Conservation (phyloP, 2,113 vertebrate species). For the Campylorhamphus procurvoides region DNA sequence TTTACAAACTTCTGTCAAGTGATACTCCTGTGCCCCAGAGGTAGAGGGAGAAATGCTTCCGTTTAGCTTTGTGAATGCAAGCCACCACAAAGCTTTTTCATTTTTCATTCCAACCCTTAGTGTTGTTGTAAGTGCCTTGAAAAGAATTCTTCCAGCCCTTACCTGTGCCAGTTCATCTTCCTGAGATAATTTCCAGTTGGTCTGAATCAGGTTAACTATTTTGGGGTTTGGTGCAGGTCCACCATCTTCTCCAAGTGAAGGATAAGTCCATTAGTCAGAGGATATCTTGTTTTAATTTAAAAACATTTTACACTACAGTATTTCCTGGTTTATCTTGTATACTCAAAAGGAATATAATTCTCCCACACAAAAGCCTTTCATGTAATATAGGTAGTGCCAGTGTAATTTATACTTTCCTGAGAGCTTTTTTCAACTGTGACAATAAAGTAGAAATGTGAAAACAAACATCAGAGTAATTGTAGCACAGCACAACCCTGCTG, state of each 20-base stretch:
- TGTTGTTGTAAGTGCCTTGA: neutral
- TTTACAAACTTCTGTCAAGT: neutral
- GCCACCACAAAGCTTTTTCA: neutral
- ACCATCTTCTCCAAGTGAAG: neutral
- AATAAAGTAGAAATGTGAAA: conserved; percentile 9
- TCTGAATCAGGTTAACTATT: neutral
- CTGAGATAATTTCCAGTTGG: neutral
- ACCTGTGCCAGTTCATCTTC: neutral
- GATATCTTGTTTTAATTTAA: neutral
- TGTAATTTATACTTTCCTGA: neutral
- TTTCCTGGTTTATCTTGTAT: neutral
- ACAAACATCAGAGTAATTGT: neutral
- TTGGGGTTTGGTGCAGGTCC: neutral
- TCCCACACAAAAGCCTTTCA: neutral
- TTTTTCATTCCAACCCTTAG: neutral
- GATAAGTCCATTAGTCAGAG: neutral
- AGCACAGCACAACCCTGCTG: neutral
- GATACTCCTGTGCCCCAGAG: neutral
- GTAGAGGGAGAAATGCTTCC: neutral
- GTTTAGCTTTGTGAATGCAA: neutral
- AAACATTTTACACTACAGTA: neutral
- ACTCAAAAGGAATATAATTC: neutral
- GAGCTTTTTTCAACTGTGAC: neutral
- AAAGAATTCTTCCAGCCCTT: neutral
- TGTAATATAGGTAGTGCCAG: neutral